phyloP scores from a whole-genome alignment of 1,140 invertebrate genomes.

The Psix sp. region DNA sequence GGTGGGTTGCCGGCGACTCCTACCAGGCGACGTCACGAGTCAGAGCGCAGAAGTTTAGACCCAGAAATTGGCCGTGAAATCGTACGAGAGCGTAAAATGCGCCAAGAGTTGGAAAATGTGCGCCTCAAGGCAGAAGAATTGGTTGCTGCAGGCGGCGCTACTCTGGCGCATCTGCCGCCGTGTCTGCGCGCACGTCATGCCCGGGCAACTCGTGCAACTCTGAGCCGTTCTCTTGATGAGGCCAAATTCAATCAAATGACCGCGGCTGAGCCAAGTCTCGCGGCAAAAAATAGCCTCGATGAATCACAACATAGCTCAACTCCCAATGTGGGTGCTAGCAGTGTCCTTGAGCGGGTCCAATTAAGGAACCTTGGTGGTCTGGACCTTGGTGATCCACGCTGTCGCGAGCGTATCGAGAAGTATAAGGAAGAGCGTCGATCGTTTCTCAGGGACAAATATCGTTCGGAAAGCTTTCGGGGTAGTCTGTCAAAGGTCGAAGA shows the following conservation, averaged over 20 bases:
- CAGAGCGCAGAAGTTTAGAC: slow-evolving; percentile 75
- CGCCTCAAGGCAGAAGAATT: slow-evolving; percentile 66
- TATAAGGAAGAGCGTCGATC: slow-evolving; percentile 94
- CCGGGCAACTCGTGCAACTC: slow-evolving; percentile 79
- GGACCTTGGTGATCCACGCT: slow-evolving; percentile 77
- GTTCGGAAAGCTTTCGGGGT: slow-evolving; percentile 87
- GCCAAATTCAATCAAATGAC: slow-evolving; percentile 77
- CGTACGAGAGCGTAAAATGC: slow-evolving; percentile 76
- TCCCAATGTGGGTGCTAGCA: slow-evolving; percentile 66
- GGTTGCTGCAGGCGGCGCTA: slow-evolving; percentile 3
- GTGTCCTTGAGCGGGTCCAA: slow-evolving; percentile 60
- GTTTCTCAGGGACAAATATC: slow-evolving; percentile 90
- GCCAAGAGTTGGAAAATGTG: slow-evolving; percentile 75
- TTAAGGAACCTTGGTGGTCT: slow-evolving; percentile 69
- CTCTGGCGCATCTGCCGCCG: slow-evolving; percentile 74
- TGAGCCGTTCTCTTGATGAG: slow-evolving; percentile 84
- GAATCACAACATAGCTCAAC: slow-evolving; percentile 72
- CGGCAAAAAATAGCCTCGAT: slow-evolving; percentile 61
- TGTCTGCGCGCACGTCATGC: slow-evolving; percentile 77
- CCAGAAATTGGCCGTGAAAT: slow-evolving; percentile 79
- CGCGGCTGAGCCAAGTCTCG: slow-evolving; percentile 62
- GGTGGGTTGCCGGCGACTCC: slow-evolving; percentile 59
- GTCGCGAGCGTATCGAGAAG: slow-evolving; percentile 89
- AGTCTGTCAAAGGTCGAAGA: slow-evolving; percentile 68
- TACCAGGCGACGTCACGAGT: slow-evolving; percentile 62